These are phyloP conservation scores for Sinocyclocheilus maitianheensis DNA, from an alignment of 2,113 vertebrate species.

Conservation along the genomic window DNA sequence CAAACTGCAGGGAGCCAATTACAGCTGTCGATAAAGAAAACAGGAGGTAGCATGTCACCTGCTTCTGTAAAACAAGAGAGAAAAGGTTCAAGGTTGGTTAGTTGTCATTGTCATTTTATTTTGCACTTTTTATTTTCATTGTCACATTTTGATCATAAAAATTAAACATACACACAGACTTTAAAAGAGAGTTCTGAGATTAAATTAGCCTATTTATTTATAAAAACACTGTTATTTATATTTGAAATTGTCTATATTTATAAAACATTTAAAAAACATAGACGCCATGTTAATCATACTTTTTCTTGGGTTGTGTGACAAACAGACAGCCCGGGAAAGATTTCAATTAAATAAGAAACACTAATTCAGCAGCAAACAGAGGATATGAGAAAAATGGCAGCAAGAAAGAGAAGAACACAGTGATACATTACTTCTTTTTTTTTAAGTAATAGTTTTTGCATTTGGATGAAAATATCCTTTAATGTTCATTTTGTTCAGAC, in stretches of 20 bases:
- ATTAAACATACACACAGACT: no score
- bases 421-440: background rate
- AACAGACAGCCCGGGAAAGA: background rate
- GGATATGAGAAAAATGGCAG: background rate
- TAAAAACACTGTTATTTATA: background rate
- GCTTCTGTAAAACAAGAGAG: slow-evolving; percentile 58
- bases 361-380: background rate
- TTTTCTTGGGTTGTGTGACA: background rate
- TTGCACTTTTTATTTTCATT: background rate
- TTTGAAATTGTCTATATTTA: background rate
- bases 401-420: background rate
- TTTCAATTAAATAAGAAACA: background rate
- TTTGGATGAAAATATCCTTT: background rate
- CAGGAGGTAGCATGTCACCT: slow-evolving; percentile 79
- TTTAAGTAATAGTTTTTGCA: no score
- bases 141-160: background rate
- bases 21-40: slow-evolving; percentile 81
- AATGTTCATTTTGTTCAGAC: background rate
- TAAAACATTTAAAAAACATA: background rate
- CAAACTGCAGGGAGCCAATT: slow-evolving; percentile 91
- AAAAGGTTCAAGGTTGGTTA: background rate
- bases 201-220: background rate
- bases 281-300: background rate
- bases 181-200: no score
- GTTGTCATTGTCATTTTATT: background rate